A percentile compares a stretch with the other conserved stretches of the same genome.
phyloP scores from a whole-genome alignment of 2,888 invertebrate species.

The Tenthredo notha region DNA sequence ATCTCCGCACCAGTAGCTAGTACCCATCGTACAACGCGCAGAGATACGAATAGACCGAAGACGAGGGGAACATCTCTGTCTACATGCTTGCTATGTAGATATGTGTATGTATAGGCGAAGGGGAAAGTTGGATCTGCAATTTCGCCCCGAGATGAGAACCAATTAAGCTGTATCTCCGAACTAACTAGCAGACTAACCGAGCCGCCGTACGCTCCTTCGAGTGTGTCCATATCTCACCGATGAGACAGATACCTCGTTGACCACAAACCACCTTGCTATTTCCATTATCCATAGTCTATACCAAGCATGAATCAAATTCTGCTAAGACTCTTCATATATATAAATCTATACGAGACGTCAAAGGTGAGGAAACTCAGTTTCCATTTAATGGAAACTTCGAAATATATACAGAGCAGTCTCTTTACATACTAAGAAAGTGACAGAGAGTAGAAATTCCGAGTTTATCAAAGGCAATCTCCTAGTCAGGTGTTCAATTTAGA shows the following conservation, averaged over 20 bases:
- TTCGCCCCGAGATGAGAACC: constrained; percentile 62
- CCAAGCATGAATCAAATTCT: not conserved
- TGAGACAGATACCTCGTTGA: constrained; percentile 36
- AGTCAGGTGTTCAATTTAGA: not conserved
- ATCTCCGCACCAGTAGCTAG: not conserved
- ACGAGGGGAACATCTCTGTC: constrained; percentile 10
- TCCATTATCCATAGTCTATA: not conserved
- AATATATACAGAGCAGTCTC: not conserved
- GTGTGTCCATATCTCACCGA: constrained; percentile 21
- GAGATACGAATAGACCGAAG: constrained; percentile 10
- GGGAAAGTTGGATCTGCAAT: constrained; percentile 58
- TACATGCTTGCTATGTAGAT: constrained; percentile 25
- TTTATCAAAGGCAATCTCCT: not conserved
- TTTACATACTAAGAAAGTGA: not conserved
- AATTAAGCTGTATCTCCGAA: constrained; percentile 61
- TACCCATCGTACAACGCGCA: constrained; percentile 41
- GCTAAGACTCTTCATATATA: not conserved
- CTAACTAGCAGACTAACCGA: constrained; percentile 51
- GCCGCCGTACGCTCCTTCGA: constrained; percentile 1
- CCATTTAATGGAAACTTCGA: not conserved
- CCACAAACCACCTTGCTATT: not conserved
- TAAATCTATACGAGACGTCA: not conserved
- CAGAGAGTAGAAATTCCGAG: not conserved
- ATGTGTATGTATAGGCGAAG: constrained; percentile 8
- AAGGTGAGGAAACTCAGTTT: not conserved